phyloP scores from a whole-genome alignment of 2,797 vertebrate species.

The Ptychadena robeensis region DNA sequence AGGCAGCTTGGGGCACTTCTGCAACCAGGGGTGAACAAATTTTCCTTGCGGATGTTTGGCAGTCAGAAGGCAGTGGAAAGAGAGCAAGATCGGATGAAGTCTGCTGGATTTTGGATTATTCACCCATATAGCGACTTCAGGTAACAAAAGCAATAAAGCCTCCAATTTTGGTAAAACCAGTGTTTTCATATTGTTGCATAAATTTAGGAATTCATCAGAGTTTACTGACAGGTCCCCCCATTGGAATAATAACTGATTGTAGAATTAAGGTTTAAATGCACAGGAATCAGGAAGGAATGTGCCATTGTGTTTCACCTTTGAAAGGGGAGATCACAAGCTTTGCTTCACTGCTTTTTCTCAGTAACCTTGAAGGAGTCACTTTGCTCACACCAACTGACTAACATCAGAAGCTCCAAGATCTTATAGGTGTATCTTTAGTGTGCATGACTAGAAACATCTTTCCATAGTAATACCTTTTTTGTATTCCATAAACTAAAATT shows the following conservation, averaged over 20 bases:
- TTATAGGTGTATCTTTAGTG: neutral
- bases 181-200: neutral
- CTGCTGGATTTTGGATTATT: constrained; percentile 99
- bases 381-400: neutral
- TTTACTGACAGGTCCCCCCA: neutral
- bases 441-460: neutral
- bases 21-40: constrained; percentile 99
- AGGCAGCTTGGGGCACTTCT: constrained; percentile 97
- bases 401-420: neutral
- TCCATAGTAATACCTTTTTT: neutral
- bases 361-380: constrained; percentile 53
- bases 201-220: constrained; percentile 7
- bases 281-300: neutral
- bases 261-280: neutral
- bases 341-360: constrained; percentile 27
- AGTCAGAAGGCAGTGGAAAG: constrained; percentile 98
- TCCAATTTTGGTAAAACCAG: neutral
- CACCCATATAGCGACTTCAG: constrained; percentile 99
- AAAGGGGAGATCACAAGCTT: constrained; percentile 16
- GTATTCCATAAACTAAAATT: constrained; percentile 11
- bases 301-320: constrained; percentile 37
- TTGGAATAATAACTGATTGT: neutral
- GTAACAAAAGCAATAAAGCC: constrained; percentile 73
- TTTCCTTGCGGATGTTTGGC: constrained; percentile 99
- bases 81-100: constrained; percentile 96